Evolutionary conservation across 2,888 invertebrate genomes (phyloP).

Genomic region (Caenorhabditis afra): DNA sequence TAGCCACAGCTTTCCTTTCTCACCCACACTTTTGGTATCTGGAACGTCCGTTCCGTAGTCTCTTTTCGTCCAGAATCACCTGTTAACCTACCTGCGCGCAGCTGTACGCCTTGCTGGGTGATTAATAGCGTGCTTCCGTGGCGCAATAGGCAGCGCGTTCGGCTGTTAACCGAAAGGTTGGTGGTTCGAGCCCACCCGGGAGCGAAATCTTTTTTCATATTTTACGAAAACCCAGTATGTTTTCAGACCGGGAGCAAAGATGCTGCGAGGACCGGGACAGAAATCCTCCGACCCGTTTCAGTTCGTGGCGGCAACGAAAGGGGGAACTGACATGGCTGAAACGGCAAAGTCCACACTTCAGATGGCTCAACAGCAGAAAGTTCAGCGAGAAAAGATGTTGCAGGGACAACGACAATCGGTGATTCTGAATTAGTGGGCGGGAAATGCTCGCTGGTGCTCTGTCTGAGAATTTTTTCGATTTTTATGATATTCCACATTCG

Average conservation of each 20-base stretch:
- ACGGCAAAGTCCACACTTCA: slow-evolving; percentile 60
- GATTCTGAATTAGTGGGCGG: neutral
- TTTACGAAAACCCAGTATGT: neutral
- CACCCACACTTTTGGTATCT: neutral
- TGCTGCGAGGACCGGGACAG: slow-evolving; percentile 63
- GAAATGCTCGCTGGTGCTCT: too few relatives aligned
- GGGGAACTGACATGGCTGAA: slow-evolving; percentile 63
- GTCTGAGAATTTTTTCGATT: too few relatives aligned
- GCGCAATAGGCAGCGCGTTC: slow-evolving; percentile 79
- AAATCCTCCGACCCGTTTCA: slow-evolving; percentile 65
- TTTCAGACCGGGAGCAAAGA: slow-evolving; percentile 41
- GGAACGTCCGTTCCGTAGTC: too few relatives aligned
- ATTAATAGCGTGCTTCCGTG: slow-evolving; percentile 69
- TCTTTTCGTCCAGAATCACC: too few relatives aligned
- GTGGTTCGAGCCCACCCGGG: slow-evolving; percentile 80
- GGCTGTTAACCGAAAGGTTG: slow-evolving; percentile 80
- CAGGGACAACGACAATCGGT: slow-evolving; percentile 46
- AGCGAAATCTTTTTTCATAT: slow-evolving; percentile 62
- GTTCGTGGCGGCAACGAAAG: slow-evolving; percentile 59
- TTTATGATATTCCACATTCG: too few relatives aligned
- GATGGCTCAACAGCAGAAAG: slow-evolving; percentile 64
- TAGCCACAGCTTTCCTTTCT: too few relatives aligned
- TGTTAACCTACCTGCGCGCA: too few relatives aligned
- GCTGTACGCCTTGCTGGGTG: too few relatives aligned
- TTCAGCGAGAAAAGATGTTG: slow-evolving; percentile 54